phyloP scores from a whole-genome alignment of 1,140 invertebrate species.

The Drosophila kikkawai region DNA sequence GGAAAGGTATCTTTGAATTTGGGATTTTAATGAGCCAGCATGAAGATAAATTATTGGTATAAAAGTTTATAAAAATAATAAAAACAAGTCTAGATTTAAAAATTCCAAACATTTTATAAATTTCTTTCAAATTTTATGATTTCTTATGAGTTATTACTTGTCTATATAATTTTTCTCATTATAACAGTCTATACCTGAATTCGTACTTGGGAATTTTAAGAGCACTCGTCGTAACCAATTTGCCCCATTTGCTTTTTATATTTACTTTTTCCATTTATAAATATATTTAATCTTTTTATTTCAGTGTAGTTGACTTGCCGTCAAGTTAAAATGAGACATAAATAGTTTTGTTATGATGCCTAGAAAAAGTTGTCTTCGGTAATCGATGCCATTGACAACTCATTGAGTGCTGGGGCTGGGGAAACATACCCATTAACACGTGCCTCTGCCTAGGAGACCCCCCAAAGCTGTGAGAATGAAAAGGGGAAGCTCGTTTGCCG shows the following conservation, averaged over 20 bases:
- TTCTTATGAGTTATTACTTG: background rate
- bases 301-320: background rate
- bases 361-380: slow-evolving; percentile 29
- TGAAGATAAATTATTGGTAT: no score
- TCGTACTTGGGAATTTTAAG: background rate
- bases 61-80: no score
- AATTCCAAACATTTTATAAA: no score
- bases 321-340: slow-evolving; percentile 20
- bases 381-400: slow-evolving; percentile 70
- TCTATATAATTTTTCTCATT: background rate
- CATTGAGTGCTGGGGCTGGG: background rate
- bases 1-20: background rate
- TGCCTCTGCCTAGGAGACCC: slow-evolving; percentile 49
- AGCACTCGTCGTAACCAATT: no score
- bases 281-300: background rate
- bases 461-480: slow-evolving; percentile 32
- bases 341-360: slow-evolving; percentile 53
- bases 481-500: slow-evolving; percentile 17
- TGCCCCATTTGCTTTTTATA: background rate
- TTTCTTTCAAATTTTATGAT: background rate
- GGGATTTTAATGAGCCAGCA: no score
- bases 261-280: background rate
- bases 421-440: slow-evolving; percentile 2
- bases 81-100: no score
- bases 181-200: background rate